Conservation (phyloP, 2,797 vertebrate genomes). For the Sebastiscus tertius region DNA sequence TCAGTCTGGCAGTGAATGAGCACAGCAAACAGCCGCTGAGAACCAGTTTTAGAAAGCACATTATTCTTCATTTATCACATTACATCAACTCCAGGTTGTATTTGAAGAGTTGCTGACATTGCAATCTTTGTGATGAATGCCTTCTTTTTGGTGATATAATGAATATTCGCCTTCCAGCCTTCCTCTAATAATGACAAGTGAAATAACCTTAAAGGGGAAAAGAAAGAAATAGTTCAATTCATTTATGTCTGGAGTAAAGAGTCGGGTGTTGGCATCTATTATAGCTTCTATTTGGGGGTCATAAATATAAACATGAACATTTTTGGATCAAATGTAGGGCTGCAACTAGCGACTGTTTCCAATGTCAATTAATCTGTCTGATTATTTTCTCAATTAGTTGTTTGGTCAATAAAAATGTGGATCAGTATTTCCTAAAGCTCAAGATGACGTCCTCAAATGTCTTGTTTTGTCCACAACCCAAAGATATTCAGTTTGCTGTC, state of each 20-base stretch:
- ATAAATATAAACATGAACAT: not conserved
- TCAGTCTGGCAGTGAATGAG: constrained; percentile 41
- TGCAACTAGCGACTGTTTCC: rapidly evolving
- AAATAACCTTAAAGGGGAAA: constrained; percentile 18
- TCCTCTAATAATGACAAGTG: constrained; percentile 39
- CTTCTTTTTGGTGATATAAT: constrained; percentile 42
- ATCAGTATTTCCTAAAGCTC: not conserved
- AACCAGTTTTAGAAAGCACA: constrained; percentile 14
- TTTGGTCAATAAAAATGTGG: not conserved
- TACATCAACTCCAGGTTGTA: constrained; percentile 21
- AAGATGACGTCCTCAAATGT: not conserved
- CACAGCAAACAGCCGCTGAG: constrained; percentile 3
- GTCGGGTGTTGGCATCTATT: not conserved
- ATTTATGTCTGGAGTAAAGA: not conserved
- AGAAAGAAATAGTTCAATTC: constrained; percentile 6
- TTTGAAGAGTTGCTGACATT: constrained; percentile 44
- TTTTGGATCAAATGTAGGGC: not conserved
- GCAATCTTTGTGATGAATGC: constrained; percentile 49
- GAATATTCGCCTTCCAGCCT: constrained; percentile 44
- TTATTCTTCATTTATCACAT: constrained; percentile 29
- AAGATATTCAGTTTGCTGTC: not conserved
- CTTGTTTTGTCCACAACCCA: not conserved
- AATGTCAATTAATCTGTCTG: not conserved
- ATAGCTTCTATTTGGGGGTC: not conserved
- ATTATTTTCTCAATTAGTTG: not conserved